Base-by-base conservation (phyloP, 2,888 invertebrate species). In the Aphidoletes aphidimyza region DNA sequence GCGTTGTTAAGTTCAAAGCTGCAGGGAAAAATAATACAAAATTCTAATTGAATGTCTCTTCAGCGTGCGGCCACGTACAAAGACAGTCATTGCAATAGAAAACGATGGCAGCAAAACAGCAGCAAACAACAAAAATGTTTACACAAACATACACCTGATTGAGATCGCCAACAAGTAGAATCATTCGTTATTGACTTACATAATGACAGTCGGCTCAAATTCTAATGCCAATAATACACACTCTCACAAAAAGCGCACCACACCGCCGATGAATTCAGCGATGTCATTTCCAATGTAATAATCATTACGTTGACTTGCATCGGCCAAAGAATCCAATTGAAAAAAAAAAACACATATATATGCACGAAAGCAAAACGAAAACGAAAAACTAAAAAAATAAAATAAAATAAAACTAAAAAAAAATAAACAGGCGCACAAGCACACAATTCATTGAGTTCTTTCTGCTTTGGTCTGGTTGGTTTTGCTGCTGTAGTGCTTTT, bases 31-130 rank as follows among this genome's bases (percentile, higher is more conserved):
- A 81, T n/a, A n/a, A n/a, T 81, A 19, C 81, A 37, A 37, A 37
- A 37, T 81, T 81, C 81, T 36, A 81, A 81, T 81, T 81, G 81
- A 81, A 81, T 81, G 81, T 37, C 37, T 81, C 81, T 37, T 81
- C 37, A n/a, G 81, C 39, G 34, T 17, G 9, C 8, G 47, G 34
- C 30, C 69, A 69, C 26, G 30, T 17, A n/a, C 14, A 9, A 30
- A 26, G 17, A 69, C 5, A 1, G 30, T 1, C 8, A 30, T 69
- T 30, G 26, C 11, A 34, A 69, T 30, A 19, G 6, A n/a, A 14
- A 54, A 54, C 3, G 2, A 54, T 26, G 26, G 26, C n/a, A n/a
- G n/a, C n/a, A 26, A 26, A 26, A 54, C 3, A 26, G 19, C 47
- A 54, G 22, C 26, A 26, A 42, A 54, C 26, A 54, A 54, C 26